A percentile compares a stretch with the other conserved stretches of the same genome.
phyloP scores from a whole-genome alignment of 2,113 vertebrate species.

The Myanophis thanlyinensis region DNA sequence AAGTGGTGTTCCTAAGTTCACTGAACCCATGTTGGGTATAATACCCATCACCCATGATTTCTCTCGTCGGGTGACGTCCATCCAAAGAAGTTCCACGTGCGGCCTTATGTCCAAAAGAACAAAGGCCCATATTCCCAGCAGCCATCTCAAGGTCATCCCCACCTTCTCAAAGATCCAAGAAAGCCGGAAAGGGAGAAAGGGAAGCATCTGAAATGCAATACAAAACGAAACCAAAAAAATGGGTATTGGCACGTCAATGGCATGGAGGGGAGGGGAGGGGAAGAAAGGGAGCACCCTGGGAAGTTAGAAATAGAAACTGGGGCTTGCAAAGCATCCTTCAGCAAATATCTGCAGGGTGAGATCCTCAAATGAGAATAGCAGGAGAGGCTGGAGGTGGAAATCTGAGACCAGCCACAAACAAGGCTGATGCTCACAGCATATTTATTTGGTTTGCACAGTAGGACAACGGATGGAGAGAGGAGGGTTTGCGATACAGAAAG shows the following conservation, averaged over 20 bases:
- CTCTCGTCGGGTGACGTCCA: too few species aligned
- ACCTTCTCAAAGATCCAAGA: background rate
- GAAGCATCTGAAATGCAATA: background rate
- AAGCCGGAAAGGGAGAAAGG: background rate
- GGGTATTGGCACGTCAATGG: too few species aligned
- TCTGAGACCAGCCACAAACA: background rate
- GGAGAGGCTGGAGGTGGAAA: background rate
- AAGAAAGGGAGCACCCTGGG: background rate
- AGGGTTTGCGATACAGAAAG: background rate
- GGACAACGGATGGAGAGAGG: background rate
- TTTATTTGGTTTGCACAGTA: background rate
- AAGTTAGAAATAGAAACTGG: background rate
- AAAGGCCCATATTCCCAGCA: too few species aligned
- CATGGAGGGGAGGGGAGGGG: rapidly evolving
- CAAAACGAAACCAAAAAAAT: rapidly evolving
- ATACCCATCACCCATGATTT: too few species aligned
- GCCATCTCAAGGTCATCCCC: too few species aligned
- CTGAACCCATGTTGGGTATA: too few species aligned
- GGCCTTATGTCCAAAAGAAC: too few species aligned
- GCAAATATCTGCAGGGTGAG: background rate
- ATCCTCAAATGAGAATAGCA: background rate
- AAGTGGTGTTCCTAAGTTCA: too few species aligned
- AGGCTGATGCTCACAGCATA: background rate
- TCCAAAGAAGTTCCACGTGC: too few species aligned
- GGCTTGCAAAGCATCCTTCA: background rate